Percentiles rank a stretch among this genome's conserved stretches.
Conservation (phyloP, 1,140 invertebrate species). For the Nasonia longicornis region DNA sequence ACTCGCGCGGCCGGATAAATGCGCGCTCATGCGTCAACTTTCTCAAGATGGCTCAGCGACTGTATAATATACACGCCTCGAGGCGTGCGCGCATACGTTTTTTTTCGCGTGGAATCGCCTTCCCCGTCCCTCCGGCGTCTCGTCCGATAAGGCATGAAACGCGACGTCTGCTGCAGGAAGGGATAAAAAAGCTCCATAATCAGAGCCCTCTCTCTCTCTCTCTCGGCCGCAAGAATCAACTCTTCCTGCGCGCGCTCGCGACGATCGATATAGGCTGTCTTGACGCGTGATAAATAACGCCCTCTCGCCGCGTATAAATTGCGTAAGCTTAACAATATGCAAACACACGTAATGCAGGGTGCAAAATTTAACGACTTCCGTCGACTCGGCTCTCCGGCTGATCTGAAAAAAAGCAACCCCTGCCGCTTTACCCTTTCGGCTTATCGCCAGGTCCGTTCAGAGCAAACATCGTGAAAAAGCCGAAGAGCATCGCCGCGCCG, state of each 20-base stretch:
- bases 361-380: constrained; percentile 36
- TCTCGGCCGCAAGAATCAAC: background rate
- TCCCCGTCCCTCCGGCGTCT: background rate
- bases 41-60: constrained; percentile 57
- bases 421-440: constrained; percentile 45
- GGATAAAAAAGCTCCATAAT: background rate
- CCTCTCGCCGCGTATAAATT: background rate
- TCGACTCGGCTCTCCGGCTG: background rate
- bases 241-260: background rate
- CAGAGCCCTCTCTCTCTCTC: no score
- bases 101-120: background rate
- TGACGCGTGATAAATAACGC: constrained; percentile 37
- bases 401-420: constrained; percentile 36
- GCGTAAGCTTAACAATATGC: constrained; percentile 44
- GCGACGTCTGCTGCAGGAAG: no score
- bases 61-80: constrained; percentile 45
- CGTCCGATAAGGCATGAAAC: background rate
- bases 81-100: constrained; percentile 30
- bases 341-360: constrained; percentile 38
- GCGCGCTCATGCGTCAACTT: constrained; percentile 63
- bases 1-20: constrained; percentile 58
- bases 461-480: constrained; percentile 67
- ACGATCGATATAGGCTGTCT: background rate
- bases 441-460: constrained; percentile 64
- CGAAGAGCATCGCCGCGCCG: constrained; percentile 56